A percentile compares a stretch with the other conserved stretches of the same genome.
Evolutionary conservation across 2,888 invertebrate genomes (phyloP).

Genomic region (Dolomedes plantarius): DNA sequence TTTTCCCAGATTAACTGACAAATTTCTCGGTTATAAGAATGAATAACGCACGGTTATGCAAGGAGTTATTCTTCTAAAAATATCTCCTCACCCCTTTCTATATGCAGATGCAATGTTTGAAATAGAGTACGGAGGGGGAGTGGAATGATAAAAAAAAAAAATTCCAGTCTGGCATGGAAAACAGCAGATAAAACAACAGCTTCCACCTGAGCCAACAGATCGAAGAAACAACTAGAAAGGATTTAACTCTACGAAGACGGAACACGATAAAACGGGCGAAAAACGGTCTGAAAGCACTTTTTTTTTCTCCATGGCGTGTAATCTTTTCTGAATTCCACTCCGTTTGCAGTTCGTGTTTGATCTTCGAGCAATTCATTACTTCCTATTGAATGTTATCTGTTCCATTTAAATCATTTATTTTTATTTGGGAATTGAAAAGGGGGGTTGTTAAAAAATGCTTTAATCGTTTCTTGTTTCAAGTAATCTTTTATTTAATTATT

Average conservation of each 20-base stretch:
- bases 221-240: constrained; percentile 49
- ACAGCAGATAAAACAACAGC: constrained; percentile 45
- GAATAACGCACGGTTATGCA: constrained; percentile 58
- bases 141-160: constrained; percentile 20
- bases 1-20: constrained; percentile 64
- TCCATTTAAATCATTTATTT: constrained; percentile 3
- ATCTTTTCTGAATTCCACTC: neutral
- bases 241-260: constrained; percentile 4
- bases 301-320: neutral
- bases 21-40: constrained; percentile 63
- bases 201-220: constrained; percentile 66
- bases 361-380: constrained; percentile 1
- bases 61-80: constrained; percentile 41
- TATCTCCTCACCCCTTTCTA: constrained; percentile 34
- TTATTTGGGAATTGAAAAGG: neutral
- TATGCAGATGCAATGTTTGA: constrained; percentile 59
- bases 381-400: neutral
- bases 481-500: constrained; percentile 12
- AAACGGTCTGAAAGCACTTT: neutral
- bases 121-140: constrained; percentile 9
- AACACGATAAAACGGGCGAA: constrained; percentile 4
- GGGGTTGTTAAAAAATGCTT: neutral
- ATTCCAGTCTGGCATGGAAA: constrained; percentile 20
- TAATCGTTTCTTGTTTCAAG: constrained; percentile 1
- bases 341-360: neutral